Evolutionary conservation across 2,113 vertebrate species (phyloP), one percentile per base, ranked within the genome.

Genomic region (Nesospiza acunhae): DNA sequence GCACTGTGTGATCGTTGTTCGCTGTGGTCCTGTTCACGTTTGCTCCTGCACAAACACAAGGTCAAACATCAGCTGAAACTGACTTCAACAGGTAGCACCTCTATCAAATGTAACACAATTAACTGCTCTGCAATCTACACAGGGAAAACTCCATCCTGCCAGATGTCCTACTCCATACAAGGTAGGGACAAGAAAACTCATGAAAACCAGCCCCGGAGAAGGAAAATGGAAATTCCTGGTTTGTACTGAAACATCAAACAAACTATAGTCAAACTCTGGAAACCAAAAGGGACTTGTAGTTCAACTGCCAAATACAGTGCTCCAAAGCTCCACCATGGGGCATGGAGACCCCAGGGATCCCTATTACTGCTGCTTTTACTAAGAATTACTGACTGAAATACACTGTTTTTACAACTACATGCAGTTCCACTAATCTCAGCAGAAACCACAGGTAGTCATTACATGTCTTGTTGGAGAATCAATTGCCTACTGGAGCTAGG

Each of bases 11-110:
- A 96, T 99, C 99, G 27, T 99, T 99, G 97, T 99, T 99, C 68
- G 99, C 99, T 70, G 99, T 99, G 69, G 99, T 99, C 98, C 99
- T 98, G 93, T 99, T 99, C 96, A 99, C 99, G 78, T 99, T 99
- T 59, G 99, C 99, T 97, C 99, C 99, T 99, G 96, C 75, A 87
- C 85, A 92, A 66, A 76, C 2, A 89, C 35, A 26, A 31, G 12
- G 6, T 22, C 7, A 23, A 47, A 75, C 18, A 28, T 47, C 24
- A 46, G 33, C 55, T 30, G 3, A 10, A 63, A 11, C 9, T 18
- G 6, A 30, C 31, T 66, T 41, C 15, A 42, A 47, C 11, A 1
- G 2, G 4, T 3, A 26, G 53, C 39, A 58, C 17, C 26, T 87
- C 39, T 10, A 22, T 13, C 23, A 7, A 15, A 66, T 27, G 1